phyloP scores from a whole-genome alignment of 2,797 vertebrate genomes.

The Tadarida brasiliensis region DNA sequence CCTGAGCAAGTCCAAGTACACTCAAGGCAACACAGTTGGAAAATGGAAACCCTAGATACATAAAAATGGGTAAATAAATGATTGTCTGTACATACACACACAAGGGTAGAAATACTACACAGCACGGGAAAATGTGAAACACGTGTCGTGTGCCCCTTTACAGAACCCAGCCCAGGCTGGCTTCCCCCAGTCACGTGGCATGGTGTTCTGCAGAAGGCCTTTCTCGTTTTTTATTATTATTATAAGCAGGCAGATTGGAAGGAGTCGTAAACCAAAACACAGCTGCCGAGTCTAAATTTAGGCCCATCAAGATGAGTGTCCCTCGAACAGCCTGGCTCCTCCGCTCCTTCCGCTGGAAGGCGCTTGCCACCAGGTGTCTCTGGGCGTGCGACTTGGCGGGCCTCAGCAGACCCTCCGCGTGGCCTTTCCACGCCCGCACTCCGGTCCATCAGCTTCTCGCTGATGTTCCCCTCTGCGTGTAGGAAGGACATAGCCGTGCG shows the following conservation, averaged over 20 bases:
- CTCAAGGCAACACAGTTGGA: neutral
- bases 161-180: neutral
- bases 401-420: conserved; percentile 77
- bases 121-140: conserved; percentile 47
- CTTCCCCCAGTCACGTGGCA: neutral
- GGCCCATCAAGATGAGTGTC: conserved; percentile 75
- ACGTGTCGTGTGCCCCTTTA: conserved; percentile 29
- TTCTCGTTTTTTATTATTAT: conserved; percentile 79
- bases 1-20: neutral
- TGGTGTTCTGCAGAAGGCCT: neutral
- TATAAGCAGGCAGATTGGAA: conserved; percentile 79
- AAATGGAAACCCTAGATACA: neutral
- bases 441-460: conserved; percentile 74
- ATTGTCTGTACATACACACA: neutral
- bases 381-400: conserved; percentile 54
- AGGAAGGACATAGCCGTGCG: conserved; percentile 61
- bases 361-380: conserved; percentile 78
- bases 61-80: conserved; percentile 10
- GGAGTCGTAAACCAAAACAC: conserved; percentile 81
- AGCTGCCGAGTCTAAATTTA: conserved; percentile 82
- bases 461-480: conserved; percentile 33
- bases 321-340: conserved; percentile 71
- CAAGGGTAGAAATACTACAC: neutral
- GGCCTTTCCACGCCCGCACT: conserved; percentile 76
- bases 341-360: conserved; percentile 50